Evolutionary conservation across 2,888 invertebrate species (phyloP), one percentile per base, ranked within the genome.

Genomic region (Papilio elwesi): DNA sequence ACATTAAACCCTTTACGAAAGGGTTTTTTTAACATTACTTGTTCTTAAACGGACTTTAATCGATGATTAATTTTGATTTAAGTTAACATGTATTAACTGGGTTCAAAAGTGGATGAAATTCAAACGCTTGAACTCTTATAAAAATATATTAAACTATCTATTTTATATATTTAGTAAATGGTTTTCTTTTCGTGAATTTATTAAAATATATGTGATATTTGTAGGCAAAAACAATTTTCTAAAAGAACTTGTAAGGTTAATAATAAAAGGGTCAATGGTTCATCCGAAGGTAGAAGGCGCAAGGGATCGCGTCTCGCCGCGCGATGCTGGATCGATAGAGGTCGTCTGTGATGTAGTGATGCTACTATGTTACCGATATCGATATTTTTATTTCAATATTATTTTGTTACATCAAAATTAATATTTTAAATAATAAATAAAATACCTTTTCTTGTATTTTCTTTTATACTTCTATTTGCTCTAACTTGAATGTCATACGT

Each of bases 271-370:
- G 89, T 90, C 90, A 90, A 79, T 79, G 77, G 91, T 85, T 88
- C 87, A 85, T 76, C 77, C 87, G 43, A 86, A 89, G 83, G 76
- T 78, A 75, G 74, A 73, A 68, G 76, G 75, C 76, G 75, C 81
- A 82, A 85, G 83, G 83, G 75, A 80, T 77, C 78, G 76, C 77
- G 79, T 77, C 75, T 74, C 71, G 12, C 70, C 67, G 74, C 78
- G 88, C 8, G 91, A 91, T 87, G 90, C 89, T 88, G 90, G 91
- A 90, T 91, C 92, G 87, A 92, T 92, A 91, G 82, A 79, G 83
- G 78, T 78, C 87, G 92, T 91, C 91, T 91, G 86, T 82, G 79
- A 75, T 51, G 67, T 88, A 90, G 90, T 76, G 90, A 81, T 78
- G 90, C 15, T 81, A 74, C 75, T 10, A 11, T 67, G 12, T 36